Evolutionary conservation across 2,888 invertebrate genomes (phyloP), one percentile per base, ranked within the genome.

Genomic region (Pammene aurita): DNA sequence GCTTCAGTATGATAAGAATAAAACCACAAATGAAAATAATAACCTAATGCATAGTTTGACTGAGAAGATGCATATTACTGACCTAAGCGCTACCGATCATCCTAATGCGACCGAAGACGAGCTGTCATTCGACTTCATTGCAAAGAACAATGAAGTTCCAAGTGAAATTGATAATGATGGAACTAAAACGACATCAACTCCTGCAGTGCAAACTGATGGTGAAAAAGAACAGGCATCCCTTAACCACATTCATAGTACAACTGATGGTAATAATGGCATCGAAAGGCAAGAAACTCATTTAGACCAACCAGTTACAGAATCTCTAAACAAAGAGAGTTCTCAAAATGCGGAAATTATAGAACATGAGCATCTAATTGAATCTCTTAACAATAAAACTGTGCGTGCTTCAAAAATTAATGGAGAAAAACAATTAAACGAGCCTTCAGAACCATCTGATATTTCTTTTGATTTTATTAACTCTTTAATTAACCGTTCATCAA

Each of bases 401-500:
- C 75, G 78, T 57, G 61, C 38, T 56, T 42, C 62, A 5, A 16
- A 26, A n/a, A 41, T 41, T 1, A 52, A 7, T 16, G 57, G 16
- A 34, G 57, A 42, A 35, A 54, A 70, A 34, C 10, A 57, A 68
- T 68, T 75, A 44, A 84, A 84, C 70, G 86, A 87, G 72, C 76
- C 76, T 46, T 83, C 84, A 70, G 86, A 87, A 72, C 76, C 73
- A 42, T 73, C 75, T 56, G 87, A 90, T 41, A 83, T 89, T 35
- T 89, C 89, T 52, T 90, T 91, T 73, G 88, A 90, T 74, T 76
- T 79, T 35, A 87, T 90, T 18, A 89, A 81, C 67, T 84, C 82
- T 79, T 80, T 87, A 66, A 85, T 81, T 68, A 90, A 89, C 72
- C 83, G 88, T 67, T 84, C 91, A 34, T 88, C 91, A 9, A 89